Percentiles rank a stretch among this genome's conserved stretches.
Evolutionary conservation across 2,113 vertebrate genomes (phyloP).

Genomic region (human): DNA sequence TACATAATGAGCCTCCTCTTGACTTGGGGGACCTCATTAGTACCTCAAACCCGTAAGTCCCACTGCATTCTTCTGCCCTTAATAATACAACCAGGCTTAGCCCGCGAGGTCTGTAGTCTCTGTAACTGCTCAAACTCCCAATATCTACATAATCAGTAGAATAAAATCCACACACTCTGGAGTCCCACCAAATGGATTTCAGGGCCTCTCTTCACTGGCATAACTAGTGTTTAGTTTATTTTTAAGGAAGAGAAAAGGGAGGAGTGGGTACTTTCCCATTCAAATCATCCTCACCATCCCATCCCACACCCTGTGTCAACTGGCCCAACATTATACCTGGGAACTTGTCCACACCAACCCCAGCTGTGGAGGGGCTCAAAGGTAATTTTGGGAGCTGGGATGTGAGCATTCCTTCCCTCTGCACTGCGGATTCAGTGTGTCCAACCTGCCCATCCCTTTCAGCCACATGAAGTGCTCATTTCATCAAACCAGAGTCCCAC

Average conservation of each 20-base stretch:
- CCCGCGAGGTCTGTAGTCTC: background rate
- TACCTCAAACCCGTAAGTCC: background rate
- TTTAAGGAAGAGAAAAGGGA: background rate
- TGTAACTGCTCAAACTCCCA: background rate
- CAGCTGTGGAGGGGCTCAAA: background rate
- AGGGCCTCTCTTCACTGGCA: background rate
- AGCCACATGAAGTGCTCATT: no score
- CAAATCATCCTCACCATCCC: background rate
- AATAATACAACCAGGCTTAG: background rate
- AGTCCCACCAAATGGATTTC: background rate
- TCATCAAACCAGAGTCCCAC: background rate
- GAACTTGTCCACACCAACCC: background rate
- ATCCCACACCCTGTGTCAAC: fast-evolving
- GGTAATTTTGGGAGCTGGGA: background rate
- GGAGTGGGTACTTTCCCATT: background rate
- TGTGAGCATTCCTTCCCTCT: background rate
- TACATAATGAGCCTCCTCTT: background rate
- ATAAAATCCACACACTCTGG: background rate
- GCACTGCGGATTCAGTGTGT: fast-evolving
- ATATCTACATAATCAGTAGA: background rate
- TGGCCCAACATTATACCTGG: background rate
- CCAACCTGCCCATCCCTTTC: background rate
- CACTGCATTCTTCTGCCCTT: background rate
- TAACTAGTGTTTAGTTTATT: no score
- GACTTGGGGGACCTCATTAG: background rate